Evolutionary conservation across 2,888 invertebrate genomes (phyloP), one percentile per base, ranked within the genome.

Genomic region (Mythimna vitellina): DNA sequence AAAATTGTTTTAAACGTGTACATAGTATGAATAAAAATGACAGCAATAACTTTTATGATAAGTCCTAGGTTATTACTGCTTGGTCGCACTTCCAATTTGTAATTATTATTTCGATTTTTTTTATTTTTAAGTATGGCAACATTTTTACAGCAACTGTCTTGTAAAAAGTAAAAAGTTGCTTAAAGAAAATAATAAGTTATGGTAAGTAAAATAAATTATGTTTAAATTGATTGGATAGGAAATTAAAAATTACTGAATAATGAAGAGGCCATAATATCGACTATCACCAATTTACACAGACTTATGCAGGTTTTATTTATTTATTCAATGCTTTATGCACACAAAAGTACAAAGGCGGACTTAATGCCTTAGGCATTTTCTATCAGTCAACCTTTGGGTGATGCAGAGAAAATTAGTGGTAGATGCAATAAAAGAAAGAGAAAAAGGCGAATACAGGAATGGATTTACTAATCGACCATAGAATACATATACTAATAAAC

Each of bases 1-100:
- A 70, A 79, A 76, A 79, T 76, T 76, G 76, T 76, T 83, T 74
- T 79, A 70, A 76, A 70, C 49, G 71, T 54, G 53, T 71, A 57
- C 63, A 64, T 54, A 76, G 49, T 73, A 38, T 65, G 63, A 78
- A 82, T 80, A 76, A 80, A 73, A 65, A 72, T 69, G 58, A 71
- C 64, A 70, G 71, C 69, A 29, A 70, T 75, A 64, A 72, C 68
- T 54, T 70, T 63, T 38, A 76, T 76, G 78, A 42, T 70, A 73
- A 61, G 42, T 67, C 29, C 22, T 65, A 29, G 57, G 72, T 80
- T 77, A 73, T 49, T n/a, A n/a, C 65, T 65, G 22, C 29, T 53
- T 64, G 35, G 65, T 20, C 9, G 29, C 42, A 54, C 42, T 81
- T 57, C 66, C 65, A 62, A 73, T 66, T 72, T 54, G 57, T 65